Conservation (phyloP, 2,797 vertebrate genomes). For the Molossus molossus region DNA sequence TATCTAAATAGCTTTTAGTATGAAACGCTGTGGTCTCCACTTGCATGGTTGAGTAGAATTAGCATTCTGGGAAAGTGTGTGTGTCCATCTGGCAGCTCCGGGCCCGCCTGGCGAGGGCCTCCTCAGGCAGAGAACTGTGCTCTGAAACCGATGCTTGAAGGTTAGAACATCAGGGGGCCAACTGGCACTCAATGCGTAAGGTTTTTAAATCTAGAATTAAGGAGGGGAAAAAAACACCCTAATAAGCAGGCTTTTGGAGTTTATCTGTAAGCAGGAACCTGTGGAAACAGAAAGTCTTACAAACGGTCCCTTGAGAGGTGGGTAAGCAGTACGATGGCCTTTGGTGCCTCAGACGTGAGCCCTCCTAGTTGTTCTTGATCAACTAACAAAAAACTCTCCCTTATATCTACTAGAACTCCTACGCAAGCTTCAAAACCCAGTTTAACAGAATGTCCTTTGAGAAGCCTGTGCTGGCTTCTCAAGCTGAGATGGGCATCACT, state of each 20-base stretch:
- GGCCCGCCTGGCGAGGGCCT: neutral
- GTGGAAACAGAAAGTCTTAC: neutral
- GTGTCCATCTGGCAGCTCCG: neutral
- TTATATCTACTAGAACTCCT: neutral
- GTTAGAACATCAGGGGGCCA: neutral
- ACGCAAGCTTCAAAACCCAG: neutral
- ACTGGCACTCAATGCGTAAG: neutral
- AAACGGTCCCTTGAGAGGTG: neutral
- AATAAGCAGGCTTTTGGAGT: neutral
- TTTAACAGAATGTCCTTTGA: neutral
- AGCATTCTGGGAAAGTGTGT: neutral
- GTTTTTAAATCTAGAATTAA: neutral
- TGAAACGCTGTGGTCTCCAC: neutral
- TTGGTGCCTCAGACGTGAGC: neutral
- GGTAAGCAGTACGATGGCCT: neutral
- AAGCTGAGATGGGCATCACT: neutral
- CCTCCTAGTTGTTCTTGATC: neutral
- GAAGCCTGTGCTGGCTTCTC: neutral
- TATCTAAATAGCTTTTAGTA: neutral
- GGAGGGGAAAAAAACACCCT: neutral
- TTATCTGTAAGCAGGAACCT: neutral
- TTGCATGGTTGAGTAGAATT: neutral
- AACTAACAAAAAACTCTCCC: neutral
- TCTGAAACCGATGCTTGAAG: conserved; percentile 29
- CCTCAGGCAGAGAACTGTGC: neutral